Conservation (phyloP, 2,888 invertebrate species). For the Agrotis exclamationis region DNA sequence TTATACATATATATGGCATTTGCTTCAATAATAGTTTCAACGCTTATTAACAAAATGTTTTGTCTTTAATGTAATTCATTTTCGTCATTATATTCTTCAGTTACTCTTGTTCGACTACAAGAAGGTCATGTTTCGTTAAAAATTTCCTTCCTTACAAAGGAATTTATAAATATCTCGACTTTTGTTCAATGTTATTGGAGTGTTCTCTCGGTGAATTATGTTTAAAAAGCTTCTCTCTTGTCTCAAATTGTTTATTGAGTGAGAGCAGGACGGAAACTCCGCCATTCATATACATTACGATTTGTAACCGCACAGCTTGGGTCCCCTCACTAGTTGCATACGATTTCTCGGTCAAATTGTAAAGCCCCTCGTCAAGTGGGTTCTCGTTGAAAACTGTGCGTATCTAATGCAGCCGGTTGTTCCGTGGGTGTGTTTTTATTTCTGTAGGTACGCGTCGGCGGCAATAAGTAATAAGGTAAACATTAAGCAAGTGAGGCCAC, state of each 20-base stretch:
- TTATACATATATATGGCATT: slow-evolving; percentile 18
- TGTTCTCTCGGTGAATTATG: slow-evolving; percentile 62
- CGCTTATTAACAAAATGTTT: slow-evolving; percentile 5
- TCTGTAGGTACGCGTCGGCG: slow-evolving; percentile 80
- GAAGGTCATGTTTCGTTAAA: slow-evolving; percentile 47
- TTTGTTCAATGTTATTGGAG: slow-evolving; percentile 65
- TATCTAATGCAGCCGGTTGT: slow-evolving; percentile 72
- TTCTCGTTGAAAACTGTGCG: slow-evolving; percentile 68
- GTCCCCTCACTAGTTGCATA: slow-evolving; percentile 73
- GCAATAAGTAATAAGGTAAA: slow-evolving; percentile 88
- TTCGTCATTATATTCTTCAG: slow-evolving; percentile 1
- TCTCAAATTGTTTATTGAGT: slow-evolving; percentile 56
- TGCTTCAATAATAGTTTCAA: slow-evolving; percentile 23
- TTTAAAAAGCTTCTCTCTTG: slow-evolving; percentile 62
- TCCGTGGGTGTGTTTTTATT: slow-evolving; percentile 84
- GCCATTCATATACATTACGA: slow-evolving; percentile 77
- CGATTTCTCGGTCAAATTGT: slow-evolving; percentile 75
- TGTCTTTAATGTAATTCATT: slow-evolving; percentile 18
- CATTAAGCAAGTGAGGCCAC: slow-evolving; percentile 83
- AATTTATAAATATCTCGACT: slow-evolving; percentile 63
- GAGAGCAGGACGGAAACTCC: slow-evolving; percentile 65
- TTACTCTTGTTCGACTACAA: slow-evolving; percentile 16
- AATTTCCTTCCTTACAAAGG: slow-evolving; percentile 59
- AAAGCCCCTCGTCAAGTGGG: slow-evolving; percentile 67
- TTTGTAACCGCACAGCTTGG: slow-evolving; percentile 74